Conservation (phyloP, 2,888 invertebrate genomes). For the Diplolepis rosae region DNA sequence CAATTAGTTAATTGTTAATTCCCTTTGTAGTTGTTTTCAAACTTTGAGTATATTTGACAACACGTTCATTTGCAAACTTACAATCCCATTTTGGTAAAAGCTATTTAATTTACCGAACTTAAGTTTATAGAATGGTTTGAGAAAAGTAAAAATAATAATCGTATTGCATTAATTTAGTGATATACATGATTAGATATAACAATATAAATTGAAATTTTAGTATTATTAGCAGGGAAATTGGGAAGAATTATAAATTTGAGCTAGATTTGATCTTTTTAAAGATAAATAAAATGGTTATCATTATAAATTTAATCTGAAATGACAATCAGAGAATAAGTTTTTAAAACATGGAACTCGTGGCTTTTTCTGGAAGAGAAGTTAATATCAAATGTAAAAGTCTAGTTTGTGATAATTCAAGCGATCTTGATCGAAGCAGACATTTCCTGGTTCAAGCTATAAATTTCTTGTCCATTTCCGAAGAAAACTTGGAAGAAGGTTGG, state of each 20-base stretch:
- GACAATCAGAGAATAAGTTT: background rate
- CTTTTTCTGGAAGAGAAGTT: background rate
- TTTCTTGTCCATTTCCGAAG: constrained; percentile 1
- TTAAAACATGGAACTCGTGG: background rate
- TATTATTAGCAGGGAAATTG: too few species aligned
- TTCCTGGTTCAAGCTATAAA: background rate
- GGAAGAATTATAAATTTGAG: too few species aligned
- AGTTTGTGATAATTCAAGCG: constrained; percentile 6
- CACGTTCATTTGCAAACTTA: background rate
- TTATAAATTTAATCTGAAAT: background rate
- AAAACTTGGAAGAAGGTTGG: constrained; percentile 10
- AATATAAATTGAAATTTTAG: too few species aligned
- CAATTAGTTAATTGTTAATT: too few species aligned
- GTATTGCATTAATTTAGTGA: too few species aligned
- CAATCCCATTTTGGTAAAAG: background rate
- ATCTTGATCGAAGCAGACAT: constrained; percentile 23
- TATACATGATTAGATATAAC: too few species aligned
- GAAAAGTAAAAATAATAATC: background rate
- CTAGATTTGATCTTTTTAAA: too few species aligned
- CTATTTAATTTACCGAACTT: background rate
- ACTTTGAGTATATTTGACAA: background rate
- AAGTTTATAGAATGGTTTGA: background rate
- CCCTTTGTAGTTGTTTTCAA: background rate
- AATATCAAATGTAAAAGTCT: background rate
- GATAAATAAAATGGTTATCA: too few species aligned